Percentiles rank a stretch among this genome's conserved stretches.
Evolutionary conservation across 2,888 invertebrate genomes (phyloP).

Genomic region (Ornithoptera alexandrae): DNA sequence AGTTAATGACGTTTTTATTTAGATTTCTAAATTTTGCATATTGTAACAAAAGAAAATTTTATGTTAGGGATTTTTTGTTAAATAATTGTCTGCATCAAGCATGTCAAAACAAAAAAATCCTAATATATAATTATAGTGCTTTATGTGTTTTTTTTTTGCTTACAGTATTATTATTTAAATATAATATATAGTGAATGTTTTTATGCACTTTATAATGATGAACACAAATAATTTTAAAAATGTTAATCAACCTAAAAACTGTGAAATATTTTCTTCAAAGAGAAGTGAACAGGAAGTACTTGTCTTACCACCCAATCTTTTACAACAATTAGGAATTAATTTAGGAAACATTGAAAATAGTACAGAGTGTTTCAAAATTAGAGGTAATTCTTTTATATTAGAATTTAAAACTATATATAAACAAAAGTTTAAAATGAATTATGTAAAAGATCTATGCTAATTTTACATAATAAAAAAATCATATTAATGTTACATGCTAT

Average conservation of each 20-base stretch:
- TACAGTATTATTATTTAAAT: slow-evolving; percentile 11
- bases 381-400: slow-evolving; percentile 21
- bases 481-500: no score
- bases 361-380: slow-evolving; percentile 30
- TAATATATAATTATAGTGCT: not conserved
- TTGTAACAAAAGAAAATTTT: not conserved
- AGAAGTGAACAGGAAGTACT: slow-evolving; percentile 51
- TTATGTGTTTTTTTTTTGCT: slow-evolving; percentile 8
- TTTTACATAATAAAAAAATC: no score
- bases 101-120: no score
- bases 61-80: no score
- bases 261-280: slow-evolving; percentile 10
- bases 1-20: not conserved
- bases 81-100: no score
- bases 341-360: slow-evolving; percentile 43
- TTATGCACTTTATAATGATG: slow-evolving; percentile 26
- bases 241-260: slow-evolving; percentile 10
- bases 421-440: not conserved
- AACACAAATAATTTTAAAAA: slow-evolving; percentile 31
- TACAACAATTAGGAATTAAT: slow-evolving; percentile 69
- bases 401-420: not conserved
- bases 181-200: not conserved
- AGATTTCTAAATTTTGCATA: not conserved
- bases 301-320: slow-evolving; percentile 67
- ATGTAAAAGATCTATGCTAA: not conserved